These are phyloP conservation scores for Carassius gibelio DNA, from an alignment of 2,113 vertebrate species.

Conservation along the genomic window DNA sequence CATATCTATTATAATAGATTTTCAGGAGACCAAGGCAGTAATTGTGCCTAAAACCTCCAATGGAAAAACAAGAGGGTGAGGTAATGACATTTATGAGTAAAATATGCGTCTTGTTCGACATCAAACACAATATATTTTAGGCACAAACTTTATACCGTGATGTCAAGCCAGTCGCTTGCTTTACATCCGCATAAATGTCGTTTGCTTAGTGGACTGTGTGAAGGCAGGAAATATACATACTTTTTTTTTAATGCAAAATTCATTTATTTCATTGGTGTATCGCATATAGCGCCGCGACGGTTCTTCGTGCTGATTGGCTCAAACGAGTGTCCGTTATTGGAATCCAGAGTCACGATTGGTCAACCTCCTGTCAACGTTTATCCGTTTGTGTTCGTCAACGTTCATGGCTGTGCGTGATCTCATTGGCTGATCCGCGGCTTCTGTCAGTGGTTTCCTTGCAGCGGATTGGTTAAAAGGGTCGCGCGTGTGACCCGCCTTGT, in stretches of 20 bases:
- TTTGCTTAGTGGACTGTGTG: background rate
- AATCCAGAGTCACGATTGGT: conserved; percentile 28
- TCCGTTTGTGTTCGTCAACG: conserved; percentile 30
- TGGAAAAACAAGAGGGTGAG: background rate
- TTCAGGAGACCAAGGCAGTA: background rate
- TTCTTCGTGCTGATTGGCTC: conserved; percentile 47
- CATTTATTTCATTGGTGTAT: conserved; percentile 66
- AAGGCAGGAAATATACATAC: background rate
- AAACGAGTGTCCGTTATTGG: conserved; percentile 39
- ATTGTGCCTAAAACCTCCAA: background rate
- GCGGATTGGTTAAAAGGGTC: conserved; percentile 58
- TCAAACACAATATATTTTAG: background rate
- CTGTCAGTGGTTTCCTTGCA: conserved; percentile 32
- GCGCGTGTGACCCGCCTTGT: conserved; percentile 36
- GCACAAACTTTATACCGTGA: background rate
- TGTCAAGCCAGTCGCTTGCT: background rate
- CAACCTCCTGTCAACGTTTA: background rate
- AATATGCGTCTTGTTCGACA: background rate
- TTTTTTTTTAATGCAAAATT: conserved; percentile 31
- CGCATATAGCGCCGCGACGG: background rate
- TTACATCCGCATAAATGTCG: conserved; percentile 17
- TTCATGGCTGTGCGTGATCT: background rate
- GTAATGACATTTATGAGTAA: background rate
- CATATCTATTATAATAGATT: background rate
- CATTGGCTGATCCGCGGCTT: conserved; percentile 56